Percentiles rank a stretch among this genome's conserved stretches.
Evolutionary conservation across 2,888 invertebrate species (phyloP).

Genomic region (Linyphia triangularis): DNA sequence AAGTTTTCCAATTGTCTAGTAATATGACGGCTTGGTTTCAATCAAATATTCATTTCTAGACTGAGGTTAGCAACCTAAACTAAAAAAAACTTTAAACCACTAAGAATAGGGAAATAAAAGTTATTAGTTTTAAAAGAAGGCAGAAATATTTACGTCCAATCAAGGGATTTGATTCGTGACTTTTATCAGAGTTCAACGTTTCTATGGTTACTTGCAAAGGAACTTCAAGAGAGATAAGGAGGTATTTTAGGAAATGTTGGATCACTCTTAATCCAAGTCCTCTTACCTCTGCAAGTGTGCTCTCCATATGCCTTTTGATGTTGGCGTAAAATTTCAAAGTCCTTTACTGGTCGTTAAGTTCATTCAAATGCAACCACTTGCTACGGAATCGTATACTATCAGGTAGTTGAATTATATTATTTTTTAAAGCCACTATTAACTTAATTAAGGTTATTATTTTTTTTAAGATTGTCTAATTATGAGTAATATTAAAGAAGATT

Average conservation of each 20-base stretch:
- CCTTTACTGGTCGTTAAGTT: background rate
- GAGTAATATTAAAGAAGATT: too few relatives aligned
- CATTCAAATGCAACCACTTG: background rate
- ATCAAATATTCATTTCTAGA: too few relatives aligned
- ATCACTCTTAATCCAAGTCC: conserved; percentile 49
- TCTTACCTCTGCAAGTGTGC: conserved; percentile 9
- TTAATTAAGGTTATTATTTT: too few relatives aligned
- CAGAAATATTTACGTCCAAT: conserved; percentile 34
- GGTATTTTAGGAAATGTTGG: conserved; percentile 73
- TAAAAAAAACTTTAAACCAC: too few relatives aligned
- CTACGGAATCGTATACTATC: background rate
- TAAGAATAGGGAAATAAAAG: background rate
- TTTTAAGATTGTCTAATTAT: too few relatives aligned
- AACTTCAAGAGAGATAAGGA: conserved; percentile 59
- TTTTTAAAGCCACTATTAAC: too few relatives aligned
- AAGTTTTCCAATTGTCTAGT: too few relatives aligned
- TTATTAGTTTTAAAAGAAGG: background rate
- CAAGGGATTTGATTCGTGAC: conserved; percentile 32
- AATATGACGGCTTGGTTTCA: too few relatives aligned
- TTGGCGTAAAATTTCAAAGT: background rate
- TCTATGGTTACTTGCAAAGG: conserved; percentile 52
- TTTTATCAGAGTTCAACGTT: conserved; percentile 56
- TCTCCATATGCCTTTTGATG: conserved; percentile 11
- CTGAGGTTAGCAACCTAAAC: too few relatives aligned
- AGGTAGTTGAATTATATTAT: too few relatives aligned